Conservation (phyloP, 2,888 invertebrate genomes). For the Tenodera sinensis region DNA sequence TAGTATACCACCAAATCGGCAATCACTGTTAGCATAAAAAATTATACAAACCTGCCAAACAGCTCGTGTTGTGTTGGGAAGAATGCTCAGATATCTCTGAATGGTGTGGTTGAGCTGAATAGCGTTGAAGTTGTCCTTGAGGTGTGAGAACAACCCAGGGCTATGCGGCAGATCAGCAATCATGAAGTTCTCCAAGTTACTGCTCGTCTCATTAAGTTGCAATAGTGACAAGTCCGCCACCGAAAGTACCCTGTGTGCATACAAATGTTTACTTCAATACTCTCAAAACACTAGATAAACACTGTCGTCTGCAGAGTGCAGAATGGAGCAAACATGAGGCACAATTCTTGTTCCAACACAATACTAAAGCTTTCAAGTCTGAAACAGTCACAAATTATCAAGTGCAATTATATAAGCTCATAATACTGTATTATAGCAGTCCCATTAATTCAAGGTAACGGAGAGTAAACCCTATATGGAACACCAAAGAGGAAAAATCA, state of each 20-base stretch:
- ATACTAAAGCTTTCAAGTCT: no score
- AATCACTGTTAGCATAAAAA: neutral
- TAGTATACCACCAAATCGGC: no score
- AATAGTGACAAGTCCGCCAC: constrained; percentile 36
- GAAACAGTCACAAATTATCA: no score
- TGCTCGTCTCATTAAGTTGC: neutral
- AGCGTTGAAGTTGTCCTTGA: constrained; percentile 33
- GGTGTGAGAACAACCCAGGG: constrained; percentile 37
- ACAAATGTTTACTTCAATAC: neutral
- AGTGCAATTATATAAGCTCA: no score
- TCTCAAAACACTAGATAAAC: no score
- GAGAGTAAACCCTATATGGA: no score
- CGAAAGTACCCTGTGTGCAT: constrained; percentile 38
- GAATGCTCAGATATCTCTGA: constrained; percentile 11
- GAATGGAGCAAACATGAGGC: no score
- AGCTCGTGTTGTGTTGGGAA: constrained; percentile 44
- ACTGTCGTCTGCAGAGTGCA: no score
- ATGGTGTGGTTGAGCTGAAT: constrained; percentile 30
- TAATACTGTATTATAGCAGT: no score
- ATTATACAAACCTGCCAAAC: constrained; percentile 47
- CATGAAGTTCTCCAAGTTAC: neutral
- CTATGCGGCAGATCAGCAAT: constrained; percentile 40
- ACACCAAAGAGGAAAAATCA: no score
- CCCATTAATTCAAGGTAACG: no score
- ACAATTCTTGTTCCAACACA: no score